These are phyloP conservation scores for Bombus waltoni DNA, from an alignment of 1,140 invertebrate species.

Conservation along the genomic window DNA sequence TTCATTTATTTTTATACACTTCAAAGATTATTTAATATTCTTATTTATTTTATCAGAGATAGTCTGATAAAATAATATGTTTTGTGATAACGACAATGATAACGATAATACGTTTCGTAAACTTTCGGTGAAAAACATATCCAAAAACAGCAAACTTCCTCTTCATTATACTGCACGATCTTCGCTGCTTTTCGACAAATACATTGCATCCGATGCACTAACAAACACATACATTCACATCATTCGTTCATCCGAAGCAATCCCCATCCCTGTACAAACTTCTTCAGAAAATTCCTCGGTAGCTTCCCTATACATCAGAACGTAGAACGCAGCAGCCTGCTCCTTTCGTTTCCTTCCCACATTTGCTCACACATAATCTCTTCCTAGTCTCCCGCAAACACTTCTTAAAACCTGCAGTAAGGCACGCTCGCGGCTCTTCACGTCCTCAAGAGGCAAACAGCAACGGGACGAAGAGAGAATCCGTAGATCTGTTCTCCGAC, in stretches of 20 bases:
- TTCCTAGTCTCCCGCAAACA: neutral
- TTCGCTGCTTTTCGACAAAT: neutral
- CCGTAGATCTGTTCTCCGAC: slow-evolving; percentile 1
- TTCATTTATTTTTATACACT: neutral
- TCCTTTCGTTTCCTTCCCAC: neutral
- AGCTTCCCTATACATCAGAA: neutral
- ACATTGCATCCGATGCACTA: neutral
- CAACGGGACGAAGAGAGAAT: neutral
- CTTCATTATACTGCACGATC: neutral
- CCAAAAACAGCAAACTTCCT: neutral
- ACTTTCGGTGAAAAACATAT: neutral
- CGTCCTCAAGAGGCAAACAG: neutral
- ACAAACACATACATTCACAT: neutral
- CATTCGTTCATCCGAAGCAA: slow-evolving; percentile 11
- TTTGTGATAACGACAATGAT: too few species aligned
- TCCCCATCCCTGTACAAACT: neutral
- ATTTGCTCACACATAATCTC: neutral
- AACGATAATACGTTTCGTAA: neutral
- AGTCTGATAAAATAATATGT: neutral
- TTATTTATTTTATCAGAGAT: too few species aligned
- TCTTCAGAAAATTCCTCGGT: neutral
- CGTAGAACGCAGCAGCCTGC: neutral
- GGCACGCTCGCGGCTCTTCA: neutral
- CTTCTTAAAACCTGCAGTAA: neutral
- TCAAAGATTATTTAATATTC: neutral